These are phyloP conservation scores for Sebastes matsubarae DNA, from an alignment of 2,797 vertebrate genomes.

Conservation along the genomic window DNA sequence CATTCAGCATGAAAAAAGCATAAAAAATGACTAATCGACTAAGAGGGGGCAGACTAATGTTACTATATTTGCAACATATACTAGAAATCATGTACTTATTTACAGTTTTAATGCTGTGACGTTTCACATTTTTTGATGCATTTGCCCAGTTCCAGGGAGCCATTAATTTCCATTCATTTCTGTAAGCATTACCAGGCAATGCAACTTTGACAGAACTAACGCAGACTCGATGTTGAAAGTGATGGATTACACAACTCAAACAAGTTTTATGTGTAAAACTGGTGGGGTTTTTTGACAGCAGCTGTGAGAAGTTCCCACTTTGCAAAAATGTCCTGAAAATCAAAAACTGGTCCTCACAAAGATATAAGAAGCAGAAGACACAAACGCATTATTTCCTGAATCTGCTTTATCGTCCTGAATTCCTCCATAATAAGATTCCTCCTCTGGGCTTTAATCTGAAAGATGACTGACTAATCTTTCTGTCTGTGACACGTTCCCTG, in stretches of 20 bases:
- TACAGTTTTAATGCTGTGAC: background rate
- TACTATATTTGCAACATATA: background rate
- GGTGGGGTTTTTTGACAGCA: no score
- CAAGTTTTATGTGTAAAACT: no score
- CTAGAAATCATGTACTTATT: background rate
- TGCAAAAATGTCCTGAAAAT: no score
- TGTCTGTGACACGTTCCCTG: conserved; percentile 4
- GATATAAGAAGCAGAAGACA: background rate
- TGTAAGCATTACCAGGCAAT: background rate
- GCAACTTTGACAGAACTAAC: background rate
- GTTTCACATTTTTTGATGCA: no score
- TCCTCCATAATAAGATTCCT: background rate
- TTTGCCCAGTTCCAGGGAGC: background rate
- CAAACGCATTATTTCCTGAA: background rate
- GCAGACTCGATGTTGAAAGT: no score
- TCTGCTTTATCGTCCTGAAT: background rate
- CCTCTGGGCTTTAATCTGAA: background rate
- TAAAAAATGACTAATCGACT: no score
- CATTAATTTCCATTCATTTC: background rate
- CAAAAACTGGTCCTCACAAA: background rate
- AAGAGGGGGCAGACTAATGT: background rate
- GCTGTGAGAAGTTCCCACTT: no score
- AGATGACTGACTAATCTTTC: conserved; percentile 3
- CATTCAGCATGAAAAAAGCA: no score
- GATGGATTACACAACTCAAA: no score